Percentiles rank a stretch among this genome's conserved stretches.
These are phyloP conservation scores for Drosophila gunungcola DNA, from an alignment of 1,140 invertebrate species.

Conservation along the genomic window DNA sequence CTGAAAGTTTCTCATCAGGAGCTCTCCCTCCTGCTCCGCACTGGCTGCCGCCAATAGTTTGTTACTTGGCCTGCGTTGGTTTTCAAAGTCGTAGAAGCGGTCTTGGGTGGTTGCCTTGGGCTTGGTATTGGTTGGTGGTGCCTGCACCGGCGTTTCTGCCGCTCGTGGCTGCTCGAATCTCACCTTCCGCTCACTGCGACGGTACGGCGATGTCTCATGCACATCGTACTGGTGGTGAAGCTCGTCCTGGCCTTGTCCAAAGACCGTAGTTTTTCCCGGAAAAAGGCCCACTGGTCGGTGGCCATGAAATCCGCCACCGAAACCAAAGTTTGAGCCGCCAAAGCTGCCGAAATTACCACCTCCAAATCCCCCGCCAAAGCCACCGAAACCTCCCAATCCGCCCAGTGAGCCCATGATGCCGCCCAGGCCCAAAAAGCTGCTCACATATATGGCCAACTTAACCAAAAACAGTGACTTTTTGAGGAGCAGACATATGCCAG, in stretches of 20 bases:
- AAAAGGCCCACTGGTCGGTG: slow-evolving; percentile 59
- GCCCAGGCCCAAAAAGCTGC: slow-evolving; percentile 88
- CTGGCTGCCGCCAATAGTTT: slow-evolving; percentile 34
- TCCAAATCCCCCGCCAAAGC: slow-evolving; percentile 30
- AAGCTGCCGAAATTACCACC: slow-evolving; percentile 45
- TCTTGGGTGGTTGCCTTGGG: slow-evolving; percentile 51
- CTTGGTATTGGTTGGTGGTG: slow-evolving; percentile 4
- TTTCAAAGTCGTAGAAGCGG: slow-evolving; percentile 82
- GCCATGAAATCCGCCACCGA: slow-evolving; percentile 42
- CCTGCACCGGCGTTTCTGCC: background rate
- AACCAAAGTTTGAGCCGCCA: slow-evolving; percentile 43
- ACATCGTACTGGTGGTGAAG: slow-evolving; percentile 73
- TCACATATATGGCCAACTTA: slow-evolving; percentile 89
- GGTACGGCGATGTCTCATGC: slow-evolving; percentile 67
- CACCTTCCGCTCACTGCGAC: slow-evolving; percentile 74
- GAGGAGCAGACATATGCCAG: slow-evolving; percentile 88
- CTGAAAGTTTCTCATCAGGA: slow-evolving; percentile 57
- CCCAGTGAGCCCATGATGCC: slow-evolving; percentile 82
- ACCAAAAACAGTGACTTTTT: slow-evolving; percentile 90
- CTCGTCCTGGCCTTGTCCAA: slow-evolving; percentile 53
- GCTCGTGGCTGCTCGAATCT: slow-evolving; percentile 66
- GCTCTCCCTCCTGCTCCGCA: slow-evolving; percentile 40
- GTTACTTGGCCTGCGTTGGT: slow-evolving; percentile 48
- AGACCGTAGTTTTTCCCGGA: slow-evolving; percentile 65
- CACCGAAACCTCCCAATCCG: slow-evolving; percentile 35